phyloP scores from a whole-genome alignment of 1,140 invertebrate species.

The Drosophila leontia region DNA sequence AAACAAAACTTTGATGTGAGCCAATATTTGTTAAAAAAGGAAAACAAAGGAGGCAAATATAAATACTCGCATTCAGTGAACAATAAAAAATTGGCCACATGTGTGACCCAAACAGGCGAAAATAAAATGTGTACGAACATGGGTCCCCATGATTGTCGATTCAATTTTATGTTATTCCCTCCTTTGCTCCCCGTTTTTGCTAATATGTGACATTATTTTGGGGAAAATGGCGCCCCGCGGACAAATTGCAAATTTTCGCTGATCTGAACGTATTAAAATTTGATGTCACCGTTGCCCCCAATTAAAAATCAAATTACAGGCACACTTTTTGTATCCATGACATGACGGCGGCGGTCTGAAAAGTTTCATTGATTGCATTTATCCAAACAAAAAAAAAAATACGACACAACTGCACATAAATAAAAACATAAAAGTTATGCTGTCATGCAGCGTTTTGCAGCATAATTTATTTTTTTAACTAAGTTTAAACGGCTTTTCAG shows the following conservation, averaged over 20 bases:
- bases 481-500: constrained; percentile 81
- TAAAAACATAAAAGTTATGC: constrained; percentile 47
- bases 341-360: constrained; percentile 2
- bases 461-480: constrained; percentile 75
- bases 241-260: constrained; percentile 43
- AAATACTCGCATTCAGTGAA: constrained; percentile 68
- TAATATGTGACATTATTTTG: constrained; percentile 58
- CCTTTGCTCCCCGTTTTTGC: constrained; percentile 19
- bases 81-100: constrained; percentile 79
- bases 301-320: constrained; percentile 72
- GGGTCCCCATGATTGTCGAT: constrained; percentile 52
- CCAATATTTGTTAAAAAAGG: constrained; percentile 65
- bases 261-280: constrained; percentile 39
- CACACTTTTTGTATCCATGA: constrained; percentile 39
- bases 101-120: constrained; percentile 47
- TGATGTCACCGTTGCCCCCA: constrained; percentile 46
- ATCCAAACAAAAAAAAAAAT: constrained; percentile 3
- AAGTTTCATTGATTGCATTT: constrained; percentile 54
- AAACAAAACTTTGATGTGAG: constrained; percentile 49
- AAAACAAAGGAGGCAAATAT: constrained; percentile 64
- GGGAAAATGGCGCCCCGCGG: constrained; percentile 38
- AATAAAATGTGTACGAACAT: constrained; percentile 40
- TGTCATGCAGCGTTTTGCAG: constrained; percentile 49
- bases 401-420: constrained; percentile 7
- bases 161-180: constrained; percentile 56